Evolutionary conservation across 92 coral and sea anemone genomes (phyloP), one percentile per base, ranked within the genome.

Genomic region (Palythoa heliodiscus): DNA sequence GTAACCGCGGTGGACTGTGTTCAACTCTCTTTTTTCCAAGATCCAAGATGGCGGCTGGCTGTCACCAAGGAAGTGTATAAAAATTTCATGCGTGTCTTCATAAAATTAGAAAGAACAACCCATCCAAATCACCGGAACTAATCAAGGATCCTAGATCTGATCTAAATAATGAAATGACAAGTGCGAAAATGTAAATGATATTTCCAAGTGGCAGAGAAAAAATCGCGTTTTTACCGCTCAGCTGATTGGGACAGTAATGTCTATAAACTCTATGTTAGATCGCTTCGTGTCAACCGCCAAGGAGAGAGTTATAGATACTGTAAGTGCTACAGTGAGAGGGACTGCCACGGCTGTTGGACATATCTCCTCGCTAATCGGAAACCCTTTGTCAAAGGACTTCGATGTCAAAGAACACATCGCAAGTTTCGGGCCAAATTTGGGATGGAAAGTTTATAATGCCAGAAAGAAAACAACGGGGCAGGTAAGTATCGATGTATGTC

Each of bases 381-480:
- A 96, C 75, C 98, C 98, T 6, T 86, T 96, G 38, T 92, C 97
- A 17, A 93, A 95, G 73, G 99, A 96, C 61, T 96, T 91, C 70
- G 99, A 96, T 22, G 91, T 93, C 43, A 94, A 93, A 16, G 86
- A 88, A 47, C 99, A 97, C 83, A 91, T 93, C 68, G 98, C 97
- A 67, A 97, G 98, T 86, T 97, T 93, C 90, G 99, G 99, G 11
- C 99, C 99, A 4, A 95, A 95, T 84, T 81, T 92, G 83, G 94
- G 91, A 22, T 97, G 99, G 99, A 97, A 91, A 86, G 87, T 97
- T 38, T 93, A 93, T 71, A 98, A 94, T 84, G 99, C 97, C 16
- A 95, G 87, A 73, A 92, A 88, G 89, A 91, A 89, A 67, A 88
- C 99, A 54, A 97, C 99, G 11, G 98, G 99, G 1, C 99, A 97